Base-by-base conservation (phyloP, 2,113 vertebrate species). In the Sinocyclocheilus rhinocerous region DNA sequence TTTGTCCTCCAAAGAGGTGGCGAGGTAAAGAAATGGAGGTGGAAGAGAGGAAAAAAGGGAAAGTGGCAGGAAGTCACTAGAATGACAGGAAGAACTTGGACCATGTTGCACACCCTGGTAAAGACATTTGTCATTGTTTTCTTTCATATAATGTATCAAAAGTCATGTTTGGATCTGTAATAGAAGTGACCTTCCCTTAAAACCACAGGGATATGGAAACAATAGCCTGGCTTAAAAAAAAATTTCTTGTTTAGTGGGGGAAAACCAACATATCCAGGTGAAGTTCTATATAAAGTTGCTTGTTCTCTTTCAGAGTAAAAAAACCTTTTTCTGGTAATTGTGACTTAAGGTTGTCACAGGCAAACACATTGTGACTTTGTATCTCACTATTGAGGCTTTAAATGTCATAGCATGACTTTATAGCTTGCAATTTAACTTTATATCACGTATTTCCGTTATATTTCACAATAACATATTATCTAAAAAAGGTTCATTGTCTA, bases 61-160 rank as follows among this genome's bases (percentile, higher is more conserved):
- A n/a, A 83, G 39, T 75, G 29, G 65, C 26, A 63, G 86, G 86
- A 89, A 89, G 48, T 39, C 26, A 57, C 65, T 11, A 76, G 85
- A 90, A 87, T 86, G 77, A 81, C 84, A 89, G 87, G 90, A 89
- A 83, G 86, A 59, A 84, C 77, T 70, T 22, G 18, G 20, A 24
- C 59, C 36, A 36, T 26, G 20, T 22, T 20, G 63, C 70, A 57
- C 80, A 63, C 24, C 36, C 20, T 63, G 22, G 20, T 65, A 52
- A 42, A 65, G 78, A 65, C 77, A 84, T 84, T 72, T 33, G 2
- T 12, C 45, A 79, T 85, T 85, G 78, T 85, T 88, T 87, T 80
- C 52, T 83, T 70, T 77, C 65, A 12, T 24, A 63, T 39, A 87
- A 69, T 24, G 4, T 76, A 86, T 65, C 61, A 52, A 78, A 24